Percentiles rank a stretch among this genome's conserved stretches.
These are phyloP conservation scores for Chlorops oryzae DNA, from an alignment of 1,140 invertebrate genomes.

Conservation along the genomic window DNA sequence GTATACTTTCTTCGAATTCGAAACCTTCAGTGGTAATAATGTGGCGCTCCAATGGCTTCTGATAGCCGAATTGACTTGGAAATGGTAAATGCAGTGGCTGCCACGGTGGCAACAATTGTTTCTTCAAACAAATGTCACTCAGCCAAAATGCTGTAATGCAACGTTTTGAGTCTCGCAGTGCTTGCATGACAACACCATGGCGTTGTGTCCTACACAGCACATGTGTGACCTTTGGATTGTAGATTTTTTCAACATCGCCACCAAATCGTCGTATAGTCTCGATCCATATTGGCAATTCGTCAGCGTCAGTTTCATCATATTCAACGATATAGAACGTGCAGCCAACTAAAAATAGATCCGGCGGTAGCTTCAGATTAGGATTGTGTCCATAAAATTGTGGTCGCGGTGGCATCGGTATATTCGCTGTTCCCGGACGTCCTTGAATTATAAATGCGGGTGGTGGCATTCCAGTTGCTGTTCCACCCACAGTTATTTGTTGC, in stretches of 20 bases:
- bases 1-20: slow-evolving; percentile 70
- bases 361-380: slow-evolving; percentile 77
- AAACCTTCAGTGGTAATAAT: slow-evolving; percentile 81
- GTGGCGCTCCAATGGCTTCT: slow-evolving; percentile 60
- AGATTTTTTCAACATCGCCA: slow-evolving; percentile 80
- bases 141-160: slow-evolving; percentile 93
- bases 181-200: slow-evolving; percentile 81
- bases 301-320: slow-evolving; percentile 52
- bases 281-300: slow-evolving; percentile 67
- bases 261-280: slow-evolving; percentile 80
- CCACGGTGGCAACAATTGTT: slow-evolving; percentile 84
- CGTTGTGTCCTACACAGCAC: slow-evolving; percentile 85
- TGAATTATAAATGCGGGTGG: slow-evolving; percentile 35
- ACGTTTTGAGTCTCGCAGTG: slow-evolving; percentile 66
- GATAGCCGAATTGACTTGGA: slow-evolving; percentile 69
- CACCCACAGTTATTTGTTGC: slow-evolving; percentile 23
- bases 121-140: slow-evolving; percentile 77
- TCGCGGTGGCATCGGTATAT: slow-evolving; percentile 53
- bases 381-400: slow-evolving; percentile 80
- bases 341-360: slow-evolving; percentile 81
- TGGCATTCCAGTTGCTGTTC: slow-evolving; percentile 20
- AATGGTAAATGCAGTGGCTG: slow-evolving; percentile 85
- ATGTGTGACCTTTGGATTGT: slow-evolving; percentile 82
- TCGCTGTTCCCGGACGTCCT: slow-evolving; percentile 30
- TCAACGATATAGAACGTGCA: slow-evolving; percentile 87